These are phyloP conservation scores for Larimichthys crocea DNA, from an alignment of 2,113 vertebrate genomes.

Conservation along the genomic window DNA sequence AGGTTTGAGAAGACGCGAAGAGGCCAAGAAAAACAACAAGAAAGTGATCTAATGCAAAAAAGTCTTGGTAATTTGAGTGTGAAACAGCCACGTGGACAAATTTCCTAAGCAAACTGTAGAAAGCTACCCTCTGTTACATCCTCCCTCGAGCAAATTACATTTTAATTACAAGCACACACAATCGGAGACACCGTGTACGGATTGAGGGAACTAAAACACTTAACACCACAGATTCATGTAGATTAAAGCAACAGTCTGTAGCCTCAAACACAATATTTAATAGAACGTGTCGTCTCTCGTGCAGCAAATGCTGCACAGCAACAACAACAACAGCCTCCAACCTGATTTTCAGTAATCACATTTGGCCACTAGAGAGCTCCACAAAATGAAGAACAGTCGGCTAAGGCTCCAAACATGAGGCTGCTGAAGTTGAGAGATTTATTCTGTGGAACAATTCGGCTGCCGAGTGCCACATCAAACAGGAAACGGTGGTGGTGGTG, in stretches of 20 bases:
- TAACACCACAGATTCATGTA: neutral
- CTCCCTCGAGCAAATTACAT: neutral
- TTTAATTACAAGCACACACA: conserved; percentile 16
- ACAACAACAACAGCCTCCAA: conserved; percentile 27
- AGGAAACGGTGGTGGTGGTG: conserved; percentile 20
- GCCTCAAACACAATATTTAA: conserved; percentile 3
- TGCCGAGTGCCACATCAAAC: conserved; percentile 32
- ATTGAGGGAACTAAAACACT: neutral
- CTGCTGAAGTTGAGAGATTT: conserved; percentile 31
- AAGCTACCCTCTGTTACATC: neutral
- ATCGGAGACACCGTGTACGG: neutral
- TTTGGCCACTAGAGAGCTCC: conserved; percentile 74
- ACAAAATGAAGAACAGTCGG: conserved; percentile 18
- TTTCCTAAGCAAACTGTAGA: conserved; percentile 17
- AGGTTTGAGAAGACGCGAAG: neutral
- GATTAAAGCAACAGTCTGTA: neutral
- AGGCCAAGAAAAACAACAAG: neutral
- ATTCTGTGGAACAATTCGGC: conserved; percentile 28
- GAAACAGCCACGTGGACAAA: neutral
- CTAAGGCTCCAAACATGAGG: conserved; percentile 13
- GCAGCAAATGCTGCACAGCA: conserved; percentile 21
- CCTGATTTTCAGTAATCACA: conserved; percentile 20
- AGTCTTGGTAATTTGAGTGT: neutral
- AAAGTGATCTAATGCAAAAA: neutral
- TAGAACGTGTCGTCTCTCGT: neutral